Evolutionary conservation across 2,888 invertebrate genomes (phyloP).

Genomic region (Gastracanthus pulcherrimus): DNA sequence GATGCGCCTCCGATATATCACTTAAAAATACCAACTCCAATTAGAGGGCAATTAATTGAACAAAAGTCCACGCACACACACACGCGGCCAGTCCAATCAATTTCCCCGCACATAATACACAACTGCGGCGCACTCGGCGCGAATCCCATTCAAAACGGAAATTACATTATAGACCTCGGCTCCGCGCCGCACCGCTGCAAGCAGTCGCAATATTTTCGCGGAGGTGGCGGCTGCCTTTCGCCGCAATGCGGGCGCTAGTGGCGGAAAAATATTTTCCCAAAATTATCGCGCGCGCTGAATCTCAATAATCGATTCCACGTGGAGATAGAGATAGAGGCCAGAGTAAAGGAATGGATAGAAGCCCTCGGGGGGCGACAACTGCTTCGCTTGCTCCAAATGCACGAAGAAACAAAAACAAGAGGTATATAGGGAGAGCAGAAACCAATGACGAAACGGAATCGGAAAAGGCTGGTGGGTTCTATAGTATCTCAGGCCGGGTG

Average conservation of each 20-base stretch:
- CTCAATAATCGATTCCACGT: constrained; percentile 21
- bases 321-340: not conserved
- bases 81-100: not conserved
- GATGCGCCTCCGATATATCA: not conserved
- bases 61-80: not conserved
- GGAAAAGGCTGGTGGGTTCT: not conserved
- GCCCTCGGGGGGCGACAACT: not conserved
- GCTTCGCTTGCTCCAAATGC: constrained; percentile 8
- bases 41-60: not conserved
- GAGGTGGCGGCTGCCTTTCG: not conserved
- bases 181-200: not conserved
- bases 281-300: not conserved
- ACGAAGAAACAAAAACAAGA: not conserved
- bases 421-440: not conserved
- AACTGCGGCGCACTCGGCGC: not conserved
- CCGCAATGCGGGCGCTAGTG: not conserved
- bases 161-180: not conserved
- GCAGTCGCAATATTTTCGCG: not conserved
- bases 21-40: not conserved
- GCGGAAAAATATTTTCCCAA: constrained; percentile 6
- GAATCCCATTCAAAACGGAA: not conserved
- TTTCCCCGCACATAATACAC: not conserved
- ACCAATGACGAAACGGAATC: too few species aligned
- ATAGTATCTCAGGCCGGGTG: not conserved
- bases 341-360: not conserved